Evolutionary conservation across 2,797 vertebrate genomes (phyloP).

Genomic region (Acanthornis magna): DNA sequence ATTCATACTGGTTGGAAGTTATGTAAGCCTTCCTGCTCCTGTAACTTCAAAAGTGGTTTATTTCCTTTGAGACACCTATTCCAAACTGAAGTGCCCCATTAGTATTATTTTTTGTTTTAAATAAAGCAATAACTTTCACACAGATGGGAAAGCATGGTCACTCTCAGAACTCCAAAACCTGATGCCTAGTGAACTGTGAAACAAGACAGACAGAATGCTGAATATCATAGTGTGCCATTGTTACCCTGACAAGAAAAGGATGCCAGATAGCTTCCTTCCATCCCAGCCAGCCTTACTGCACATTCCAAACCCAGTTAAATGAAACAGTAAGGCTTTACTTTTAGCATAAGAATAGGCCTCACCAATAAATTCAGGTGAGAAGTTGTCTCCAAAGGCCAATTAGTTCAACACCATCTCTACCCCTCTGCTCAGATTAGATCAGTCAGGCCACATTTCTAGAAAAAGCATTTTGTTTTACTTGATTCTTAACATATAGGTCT

Average conservation of each 20-base stretch:
- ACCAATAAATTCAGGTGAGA: neutral
- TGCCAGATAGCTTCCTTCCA: neutral
- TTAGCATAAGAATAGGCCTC: neutral
- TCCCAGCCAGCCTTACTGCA: neutral
- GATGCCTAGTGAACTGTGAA: neutral
- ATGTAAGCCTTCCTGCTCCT: neutral
- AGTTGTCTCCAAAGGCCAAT: neutral
- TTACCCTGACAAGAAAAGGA: neutral
- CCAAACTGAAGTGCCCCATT: neutral
- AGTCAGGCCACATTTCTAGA: neutral
- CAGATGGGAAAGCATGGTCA: neutral
- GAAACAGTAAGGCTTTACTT: neutral
- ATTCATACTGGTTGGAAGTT: neutral
- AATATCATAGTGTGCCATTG: neutral
- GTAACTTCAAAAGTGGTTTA: neutral
- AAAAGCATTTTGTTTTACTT: neutral
- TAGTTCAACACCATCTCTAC: neutral
- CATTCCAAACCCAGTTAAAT: neutral
- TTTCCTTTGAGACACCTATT: neutral
- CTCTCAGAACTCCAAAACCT: neutral
- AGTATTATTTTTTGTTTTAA: neutral
- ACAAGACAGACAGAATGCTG: neutral
- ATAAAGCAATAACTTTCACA: neutral
- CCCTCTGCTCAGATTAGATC: neutral
- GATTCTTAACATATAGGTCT: neutral